Conservation (phyloP, 2,888 invertebrate genomes). For the Sicus ferrugineus region DNA sequence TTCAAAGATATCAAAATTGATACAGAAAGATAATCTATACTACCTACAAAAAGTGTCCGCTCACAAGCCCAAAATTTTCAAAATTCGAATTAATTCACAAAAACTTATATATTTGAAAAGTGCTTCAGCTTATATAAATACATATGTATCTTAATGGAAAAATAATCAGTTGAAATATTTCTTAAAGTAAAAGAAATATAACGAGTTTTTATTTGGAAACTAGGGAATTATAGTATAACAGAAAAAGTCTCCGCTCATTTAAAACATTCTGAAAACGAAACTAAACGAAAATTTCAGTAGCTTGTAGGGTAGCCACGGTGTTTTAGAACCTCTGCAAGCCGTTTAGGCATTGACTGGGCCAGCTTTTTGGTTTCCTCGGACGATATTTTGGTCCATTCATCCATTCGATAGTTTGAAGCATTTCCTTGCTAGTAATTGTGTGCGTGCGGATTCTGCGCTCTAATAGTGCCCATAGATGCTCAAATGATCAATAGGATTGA, state of each 20-base stretch:
- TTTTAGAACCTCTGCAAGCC: conserved; percentile 31
- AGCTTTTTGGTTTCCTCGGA: conserved; percentile 32
- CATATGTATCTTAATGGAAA: too few relatives aligned
- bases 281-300: conserved; percentile 8
- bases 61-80: too few relatives aligned
- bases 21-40: too few relatives aligned
- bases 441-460: conserved; percentile 41
- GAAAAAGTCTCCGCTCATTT: neutral
- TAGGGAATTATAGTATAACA: neutral
- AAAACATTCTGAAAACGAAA: conserved; percentile 7
- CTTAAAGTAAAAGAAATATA: too few relatives aligned
- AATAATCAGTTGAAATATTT: too few relatives aligned
- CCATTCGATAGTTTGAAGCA: conserved; percentile 17
- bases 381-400: conserved; percentile 37
- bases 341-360: conserved; percentile 35
- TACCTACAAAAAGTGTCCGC: too few relatives aligned
- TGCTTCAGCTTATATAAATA: too few relatives aligned
- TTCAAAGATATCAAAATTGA: too few relatives aligned
- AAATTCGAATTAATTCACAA: too few relatives aligned
- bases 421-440: conserved; percentile 24
- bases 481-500: conserved; percentile 41
- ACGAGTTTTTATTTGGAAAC: too few relatives aligned
- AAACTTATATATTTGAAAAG: too few relatives aligned
- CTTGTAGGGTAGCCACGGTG: conserved; percentile 15
- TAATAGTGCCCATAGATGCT: conserved; percentile 40